Evolutionary conservation across 2,113 vertebrate species (phyloP), one percentile per base, ranked within the genome.

Genomic region (Origma solitaria): DNA sequence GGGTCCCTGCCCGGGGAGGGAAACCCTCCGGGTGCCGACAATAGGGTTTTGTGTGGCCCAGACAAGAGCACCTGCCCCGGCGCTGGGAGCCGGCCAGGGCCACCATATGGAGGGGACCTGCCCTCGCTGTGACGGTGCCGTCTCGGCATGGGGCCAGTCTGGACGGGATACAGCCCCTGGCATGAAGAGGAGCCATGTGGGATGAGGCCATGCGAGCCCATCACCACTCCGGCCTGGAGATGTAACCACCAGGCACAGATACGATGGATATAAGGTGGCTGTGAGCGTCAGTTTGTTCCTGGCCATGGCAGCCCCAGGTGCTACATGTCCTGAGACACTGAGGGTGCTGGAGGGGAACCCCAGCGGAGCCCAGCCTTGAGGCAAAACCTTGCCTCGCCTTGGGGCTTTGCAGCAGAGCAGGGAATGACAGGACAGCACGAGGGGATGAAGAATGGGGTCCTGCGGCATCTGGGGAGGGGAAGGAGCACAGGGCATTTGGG

Each of bases 41-140:
- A 82, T 53, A 5, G 61, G 42, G 78, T 78, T 95, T 95, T 95
- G 88, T 90, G 56, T 20, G 6, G 72, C 62, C 47, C 72, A 47
- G 73, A 69, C 6, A 5, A n/a, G 42, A 93, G 56, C 92, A 93
- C 73, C 92, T 91, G 94, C 90, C 92, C 65, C 2, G 5, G 53
- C 3, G 18, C 73, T 96, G 94, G 87, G 95, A 84, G 56, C 61
- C 1, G 1, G 92, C 92, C 94, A 96, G 79, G 30, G 65, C 9
- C 79, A 75, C 89, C 92, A 82, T 88, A 94, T 62, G 88, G 80
- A 70, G 49, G 28, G 60, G 92, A 87, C 31, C 69, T 73, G 72
- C 31, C 60, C 64, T 86, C 5, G 2, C n/a, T 2, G 4, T 0
- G 4, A 60, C 6, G 1, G 24, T 42, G 47, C 49, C 0, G 1